Evolutionary conservation across 1,140 invertebrate species (phyloP).

Genomic region (Pseudobourletiella spinata): DNA sequence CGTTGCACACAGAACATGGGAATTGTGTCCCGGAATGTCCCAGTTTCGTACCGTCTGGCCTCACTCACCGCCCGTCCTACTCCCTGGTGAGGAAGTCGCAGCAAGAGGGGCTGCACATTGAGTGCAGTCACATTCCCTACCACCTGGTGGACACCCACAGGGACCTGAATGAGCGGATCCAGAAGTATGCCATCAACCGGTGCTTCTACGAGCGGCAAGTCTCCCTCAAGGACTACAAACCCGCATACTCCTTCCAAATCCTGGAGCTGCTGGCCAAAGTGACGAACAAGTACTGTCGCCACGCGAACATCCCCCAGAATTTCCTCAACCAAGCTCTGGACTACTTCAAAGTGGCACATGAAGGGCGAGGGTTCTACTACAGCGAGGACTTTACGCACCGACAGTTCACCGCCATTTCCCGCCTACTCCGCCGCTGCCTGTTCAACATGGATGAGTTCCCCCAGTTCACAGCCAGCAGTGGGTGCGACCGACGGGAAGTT

Average conservation of each 20-base stretch:
- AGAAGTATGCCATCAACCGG: background rate
- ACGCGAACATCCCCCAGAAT: background rate
- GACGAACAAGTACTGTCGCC: background rate
- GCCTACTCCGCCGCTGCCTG: background rate
- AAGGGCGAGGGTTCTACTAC: background rate
- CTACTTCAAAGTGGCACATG: conserved; percentile 11
- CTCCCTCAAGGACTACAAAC: background rate
- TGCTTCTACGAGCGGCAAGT: background rate
- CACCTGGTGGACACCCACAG: background rate
- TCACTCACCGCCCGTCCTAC: too few relatives aligned
- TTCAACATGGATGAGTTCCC: background rate
- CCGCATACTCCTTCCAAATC: background rate
- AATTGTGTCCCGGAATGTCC: too few relatives aligned
- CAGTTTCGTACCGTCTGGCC: too few relatives aligned
- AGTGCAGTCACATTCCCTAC: background rate
- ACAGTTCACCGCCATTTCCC: background rate
- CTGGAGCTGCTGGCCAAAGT: conserved; percentile 3
- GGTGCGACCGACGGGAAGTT: too few relatives aligned
- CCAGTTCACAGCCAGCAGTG: background rate
- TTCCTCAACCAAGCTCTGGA: conserved; percentile 8
- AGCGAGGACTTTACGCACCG: conserved; percentile 1
- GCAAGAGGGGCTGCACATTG: too few relatives aligned
- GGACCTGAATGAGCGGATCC: background rate
- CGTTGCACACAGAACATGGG: too few relatives aligned
- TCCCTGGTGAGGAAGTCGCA: too few relatives aligned